Base-by-base conservation (phyloP, 2,888 invertebrate species). In the Sarcophaga subvicina region DNA sequence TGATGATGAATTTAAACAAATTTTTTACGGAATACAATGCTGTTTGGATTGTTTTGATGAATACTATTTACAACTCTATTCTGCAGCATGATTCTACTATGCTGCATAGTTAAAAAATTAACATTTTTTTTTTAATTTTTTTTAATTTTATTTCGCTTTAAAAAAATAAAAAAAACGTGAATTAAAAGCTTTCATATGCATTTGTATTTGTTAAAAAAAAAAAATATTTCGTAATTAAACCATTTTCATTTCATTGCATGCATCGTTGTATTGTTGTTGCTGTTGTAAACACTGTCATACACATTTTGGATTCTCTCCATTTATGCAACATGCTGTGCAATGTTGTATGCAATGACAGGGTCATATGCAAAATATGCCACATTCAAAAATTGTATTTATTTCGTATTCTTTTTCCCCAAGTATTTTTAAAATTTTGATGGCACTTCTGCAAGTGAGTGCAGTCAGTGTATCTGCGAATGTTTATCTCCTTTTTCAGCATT, bases 281-380 rank as follows among this genome's bases (percentile, higher is more conserved):
- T 37, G 37, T 10, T 37, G 37, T 8, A 37, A 37, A 12, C 49
- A 60, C 83, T 78, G 72, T 63, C 83, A 78, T 67, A 67, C 62
- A 22, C 78, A 83, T 14, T 67, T 62, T 72, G n/a, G n/a, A 20
- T 49, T 78, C 62, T 14, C 45, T 78, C 5, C 22, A 25, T 54
- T 22, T 37, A 22, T 83, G 66, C 22, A 78, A 69, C 79, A 84
- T 84, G 79, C 75, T 84, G 83, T 59, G 75, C 54, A 27, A 72
- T 80, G 73, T 45, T 12, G 17, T 20, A 25, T 70, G 70, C 75
- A 75, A 75, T 70, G 75, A 75, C 79, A 79, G 59, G 47, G 27
- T 75, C 79, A 75, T 71, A 64, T 70, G 45, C 83, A 80, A 60
- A 49, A 80, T 75, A 70, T 84, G 70, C 75, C 79, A 80, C 70